A percentile compares a stretch with the other conserved stretches of the same genome.
These are phyloP conservation scores for Hippocampus zosterae DNA, from an alignment of 2,113 vertebrate species.

Conservation along the genomic window DNA sequence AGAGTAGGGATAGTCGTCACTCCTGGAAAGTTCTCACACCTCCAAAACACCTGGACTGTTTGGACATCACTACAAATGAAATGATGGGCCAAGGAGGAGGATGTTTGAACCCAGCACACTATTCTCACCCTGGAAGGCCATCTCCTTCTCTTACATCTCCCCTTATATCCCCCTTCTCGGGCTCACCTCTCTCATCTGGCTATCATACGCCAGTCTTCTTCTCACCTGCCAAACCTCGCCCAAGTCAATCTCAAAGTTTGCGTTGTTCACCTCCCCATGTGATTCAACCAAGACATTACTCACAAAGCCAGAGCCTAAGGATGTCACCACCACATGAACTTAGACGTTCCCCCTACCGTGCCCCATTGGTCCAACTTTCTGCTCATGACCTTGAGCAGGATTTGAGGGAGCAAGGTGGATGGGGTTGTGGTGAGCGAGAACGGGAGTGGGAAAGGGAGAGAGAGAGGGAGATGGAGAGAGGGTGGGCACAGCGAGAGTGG, in stretches of 20 bases:
- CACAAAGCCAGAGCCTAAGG: constrained; percentile 68
- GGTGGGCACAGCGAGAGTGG: constrained; percentile 65
- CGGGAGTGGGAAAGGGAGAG: constrained; percentile 57
- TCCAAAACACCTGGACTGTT: constrained; percentile 79
- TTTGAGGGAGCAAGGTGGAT: constrained; percentile 55
- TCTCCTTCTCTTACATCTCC: constrained; percentile 66
- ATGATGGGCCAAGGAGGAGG: constrained; percentile 63
- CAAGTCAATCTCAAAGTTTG: constrained; percentile 67
- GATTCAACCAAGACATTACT: constrained; percentile 58
- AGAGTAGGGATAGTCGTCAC: constrained; percentile 72
- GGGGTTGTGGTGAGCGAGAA: constrained; percentile 54
- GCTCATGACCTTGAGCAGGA: constrained; percentile 70
- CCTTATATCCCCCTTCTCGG: constrained; percentile 71
- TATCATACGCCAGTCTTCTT: constrained; percentile 73
- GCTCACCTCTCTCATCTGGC: constrained; percentile 70
- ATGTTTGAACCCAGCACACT: constrained; percentile 68
- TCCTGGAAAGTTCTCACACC: constrained; percentile 90
- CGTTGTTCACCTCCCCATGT: constrained; percentile 63
- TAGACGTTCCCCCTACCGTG: constrained; percentile 51
- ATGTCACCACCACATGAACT: constrained; percentile 64
- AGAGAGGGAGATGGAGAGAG: constrained; percentile 62
- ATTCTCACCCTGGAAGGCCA: constrained; percentile 38
- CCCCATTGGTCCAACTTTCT: constrained; percentile 66
- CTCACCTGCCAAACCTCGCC: constrained; percentile 69
- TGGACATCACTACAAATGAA: constrained; percentile 67